Evolutionary conservation across 2,797 vertebrate genomes (phyloP), one percentile per base, ranked within the genome.

Genomic region (Parotocinclus haroldoi): DNA sequence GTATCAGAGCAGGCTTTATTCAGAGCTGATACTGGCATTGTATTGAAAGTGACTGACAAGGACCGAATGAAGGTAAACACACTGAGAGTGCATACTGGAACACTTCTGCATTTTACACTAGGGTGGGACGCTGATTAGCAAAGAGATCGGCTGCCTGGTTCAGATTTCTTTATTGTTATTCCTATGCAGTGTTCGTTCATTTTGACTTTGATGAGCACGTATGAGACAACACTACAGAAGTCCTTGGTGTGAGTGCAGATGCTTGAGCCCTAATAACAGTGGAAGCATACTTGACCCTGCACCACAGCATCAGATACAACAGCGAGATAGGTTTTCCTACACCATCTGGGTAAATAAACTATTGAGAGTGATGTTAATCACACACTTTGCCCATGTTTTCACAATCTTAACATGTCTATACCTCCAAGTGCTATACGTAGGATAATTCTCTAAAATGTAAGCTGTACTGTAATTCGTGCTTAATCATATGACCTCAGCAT

Each of bases 101-200:
- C 40, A 11, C 9, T 42, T 42, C 40, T 42, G 40, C 40, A 42
- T 42, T 42, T 27, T 11, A 42, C 10, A 42, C 8, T 42, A 11
- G 10, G 9, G 40, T 42, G 40, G 9, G 10, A 42, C 27, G 27
- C 5, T 27, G 27, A 27, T 27, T 27, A 27, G 27, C 5, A 2
- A 5, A 27, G 27, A 27, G 27, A 5, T 27, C 27, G 27, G 27
- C 5, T 27, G 27, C 27, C 27, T 27, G 27, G 27, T 27, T 27
- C 27, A 27, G 65, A 74, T 73, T 64, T 71, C 55, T 65, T 53
- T 76, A 49, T 61, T 54, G 62, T 71, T 69, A 72, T 70, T 80
- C 69, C 65, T 55, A 64, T 38, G 53, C 63, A 58, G 59, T 40
- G 65, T 65, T 61, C 63, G 68, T 66, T 69, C 53, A 70, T 72